These are phyloP conservation scores for Xanthorhoe spadicearia DNA, from an alignment of 2,888 invertebrate genomes.

Conservation along the genomic window DNA sequence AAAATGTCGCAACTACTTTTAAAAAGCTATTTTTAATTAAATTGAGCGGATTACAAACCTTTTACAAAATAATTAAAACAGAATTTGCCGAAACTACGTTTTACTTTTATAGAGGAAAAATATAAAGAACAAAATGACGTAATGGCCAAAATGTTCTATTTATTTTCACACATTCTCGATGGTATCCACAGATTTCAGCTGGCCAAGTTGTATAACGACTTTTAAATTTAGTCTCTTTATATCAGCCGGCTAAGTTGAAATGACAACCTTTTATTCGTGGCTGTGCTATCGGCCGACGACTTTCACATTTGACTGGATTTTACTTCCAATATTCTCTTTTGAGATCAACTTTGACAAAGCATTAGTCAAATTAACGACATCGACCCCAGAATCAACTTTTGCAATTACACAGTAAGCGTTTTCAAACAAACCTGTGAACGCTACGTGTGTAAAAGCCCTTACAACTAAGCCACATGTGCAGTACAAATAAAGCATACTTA, in stretches of 20 bases:
- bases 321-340: conserved; percentile 15
- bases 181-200: no score
- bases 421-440: conserved; percentile 35
- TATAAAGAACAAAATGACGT: conserved; percentile 1
- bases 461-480: conserved; percentile 33
- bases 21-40: conserved; percentile 8
- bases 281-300: conserved; percentile 5
- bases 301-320: conserved; percentile 4
- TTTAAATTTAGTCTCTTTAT: background rate
- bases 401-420: conserved; percentile 44
- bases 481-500: conserved; percentile 36
- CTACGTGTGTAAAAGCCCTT: conserved; percentile 27
- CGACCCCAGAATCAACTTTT: conserved; percentile 30
- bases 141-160: no score
- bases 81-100: background rate
- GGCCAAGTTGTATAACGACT: background rate
- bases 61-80: background rate
- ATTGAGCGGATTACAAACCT: conserved; percentile 13
- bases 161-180: no score
- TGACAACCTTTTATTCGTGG: background rate
- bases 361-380: conserved; percentile 1
- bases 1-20: conserved; percentile 5
- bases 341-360: conserved; percentile 14
- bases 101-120: background rate
- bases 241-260: background rate